phyloP scores from a whole-genome alignment of 2,888 invertebrate species.

The Candidula unifasciata region DNA sequence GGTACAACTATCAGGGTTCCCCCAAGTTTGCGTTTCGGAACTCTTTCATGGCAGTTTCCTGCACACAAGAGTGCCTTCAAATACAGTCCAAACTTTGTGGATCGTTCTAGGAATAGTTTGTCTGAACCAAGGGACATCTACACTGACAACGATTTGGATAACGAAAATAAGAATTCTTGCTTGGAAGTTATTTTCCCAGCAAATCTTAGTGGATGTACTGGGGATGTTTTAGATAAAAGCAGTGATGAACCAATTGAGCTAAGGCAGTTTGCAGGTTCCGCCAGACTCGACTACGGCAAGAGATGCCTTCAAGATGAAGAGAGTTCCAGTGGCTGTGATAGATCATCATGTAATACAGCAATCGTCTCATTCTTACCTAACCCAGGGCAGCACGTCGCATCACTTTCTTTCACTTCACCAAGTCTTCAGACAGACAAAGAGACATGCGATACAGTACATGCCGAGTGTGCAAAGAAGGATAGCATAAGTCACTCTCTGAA shows the following conservation, averaged over 20 bases:
- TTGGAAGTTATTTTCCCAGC: no score
- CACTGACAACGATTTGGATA: not conserved
- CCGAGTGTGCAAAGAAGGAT: not conserved
- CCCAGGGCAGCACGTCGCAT: no score
- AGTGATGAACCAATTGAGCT: not conserved
- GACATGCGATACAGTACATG: not conserved
- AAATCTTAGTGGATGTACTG: not conserved
- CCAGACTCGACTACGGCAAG: not conserved
- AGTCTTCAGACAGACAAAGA: not conserved
- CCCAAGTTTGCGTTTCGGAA: not conserved
- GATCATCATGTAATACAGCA: not conserved
- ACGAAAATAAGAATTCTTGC: slow-evolving; percentile 2
- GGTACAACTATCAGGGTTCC: not conserved
- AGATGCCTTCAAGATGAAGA: not conserved
- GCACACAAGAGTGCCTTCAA: slow-evolving; percentile 4
- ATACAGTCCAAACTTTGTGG: not conserved
- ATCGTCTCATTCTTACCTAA: not conserved
- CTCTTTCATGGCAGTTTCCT: not conserved
- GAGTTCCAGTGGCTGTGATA: not conserved
- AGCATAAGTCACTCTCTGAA: not conserved
- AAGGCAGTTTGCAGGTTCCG: not conserved
- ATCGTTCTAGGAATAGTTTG: not conserved
- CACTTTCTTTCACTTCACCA: not conserved
- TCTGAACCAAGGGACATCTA: not conserved
- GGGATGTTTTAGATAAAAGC: not conserved